Base-by-base conservation (phyloP, 2,888 invertebrate species). In the Brachynemurus nebulosus region DNA sequence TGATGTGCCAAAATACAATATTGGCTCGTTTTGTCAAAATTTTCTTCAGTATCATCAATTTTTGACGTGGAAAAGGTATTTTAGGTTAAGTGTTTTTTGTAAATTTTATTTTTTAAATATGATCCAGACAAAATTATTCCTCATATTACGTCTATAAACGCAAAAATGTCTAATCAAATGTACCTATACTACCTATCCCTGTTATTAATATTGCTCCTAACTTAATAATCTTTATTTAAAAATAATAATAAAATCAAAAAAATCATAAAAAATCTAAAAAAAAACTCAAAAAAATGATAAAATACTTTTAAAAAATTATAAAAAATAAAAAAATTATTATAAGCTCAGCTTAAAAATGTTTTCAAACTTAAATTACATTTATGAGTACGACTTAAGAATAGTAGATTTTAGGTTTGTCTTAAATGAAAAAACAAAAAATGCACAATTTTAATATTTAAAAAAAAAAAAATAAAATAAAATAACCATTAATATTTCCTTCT, bases 271-370 rank as follows among this genome's bases (percentile, higher is more conserved):
- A 11, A 19, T 19, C 11, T 12, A 37, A 19, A 37, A 37, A 21
- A 21, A 37, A 37, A 44, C 44, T 45, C 45, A 47, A 49, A 49
- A 48, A 45, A 44, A 43, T 49, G 50, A 45, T 47, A 48, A 50
- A 48, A 27, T 20, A 44, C 16, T 18, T 21, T 40, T 2, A 16
- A 20, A 44, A 33, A 39, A 54, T 54, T 46, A 46, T 25, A 42
- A 9, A 40, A 21, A 21, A 11, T 21, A 40, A 40, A 20, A 33
- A 35, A 16, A 34, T 36, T 42, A 43, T 47, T 54, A 54, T 55
- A 53, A 56, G 60, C 59, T 59, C 59, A 60, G 60, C 59, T 55
- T 52, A 51, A 67, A 64, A 61, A 66, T 66, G 25, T 42, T 42
- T 37, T 37, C 37, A 18, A n/a, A 30, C 30, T 30, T 30, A 37